These are phyloP conservation scores for Epinephelus cyanopodus DNA, from an alignment of 2,113 vertebrate genomes.

Conservation along the genomic window DNA sequence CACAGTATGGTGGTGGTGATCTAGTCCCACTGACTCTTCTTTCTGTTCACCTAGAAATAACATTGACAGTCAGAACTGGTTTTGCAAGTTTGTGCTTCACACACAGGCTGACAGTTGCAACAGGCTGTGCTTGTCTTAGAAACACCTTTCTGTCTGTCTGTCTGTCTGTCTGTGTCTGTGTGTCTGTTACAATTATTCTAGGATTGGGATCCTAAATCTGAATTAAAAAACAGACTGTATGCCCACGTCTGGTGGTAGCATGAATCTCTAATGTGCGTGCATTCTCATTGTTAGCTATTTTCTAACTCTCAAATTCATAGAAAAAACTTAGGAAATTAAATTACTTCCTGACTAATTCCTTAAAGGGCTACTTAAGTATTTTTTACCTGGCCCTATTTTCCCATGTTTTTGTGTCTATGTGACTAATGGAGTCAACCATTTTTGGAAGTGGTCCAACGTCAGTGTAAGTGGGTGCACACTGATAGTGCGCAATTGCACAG, in stretches of 20 bases:
- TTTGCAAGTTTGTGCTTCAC: slow-evolving; percentile 41
- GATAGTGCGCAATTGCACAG: too few species aligned
- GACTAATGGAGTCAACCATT: too few species aligned
- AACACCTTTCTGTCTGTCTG: neutral
- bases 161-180: neutral
- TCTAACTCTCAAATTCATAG: neutral
- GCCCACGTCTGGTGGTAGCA: neutral
- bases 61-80: slow-evolving; percentile 51
- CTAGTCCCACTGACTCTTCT: neutral
- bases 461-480: too few species aligned
- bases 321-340: neutral
- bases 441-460: too few species aligned
- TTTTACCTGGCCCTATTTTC: too few species aligned
- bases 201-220: too few species aligned
- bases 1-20: neutral
- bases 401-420: too few species aligned
- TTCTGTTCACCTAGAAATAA: neutral
- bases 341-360: neutral
- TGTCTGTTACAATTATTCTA: neutral
- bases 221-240: neutral
- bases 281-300: neutral
- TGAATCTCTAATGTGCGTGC: neutral
- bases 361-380: too few species aligned
- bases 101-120: neutral
- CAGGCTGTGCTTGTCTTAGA: slow-evolving; percentile 8